These are phyloP conservation scores for Capromys pilorides DNA, from an alignment of 2,797 vertebrate species.

Conservation along the genomic window DNA sequence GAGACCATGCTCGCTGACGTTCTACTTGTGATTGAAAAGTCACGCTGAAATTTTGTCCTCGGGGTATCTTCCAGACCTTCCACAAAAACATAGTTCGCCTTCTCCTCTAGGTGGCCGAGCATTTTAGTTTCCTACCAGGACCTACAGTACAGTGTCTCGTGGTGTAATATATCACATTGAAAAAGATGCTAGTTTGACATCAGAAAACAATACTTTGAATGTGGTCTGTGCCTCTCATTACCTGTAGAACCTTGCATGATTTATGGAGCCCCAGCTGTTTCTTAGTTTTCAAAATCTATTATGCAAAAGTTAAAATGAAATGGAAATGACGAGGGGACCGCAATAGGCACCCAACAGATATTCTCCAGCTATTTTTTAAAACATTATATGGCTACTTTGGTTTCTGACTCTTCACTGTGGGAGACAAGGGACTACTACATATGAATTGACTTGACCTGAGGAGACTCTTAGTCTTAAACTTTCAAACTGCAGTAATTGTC, in stretches of 20 bases:
- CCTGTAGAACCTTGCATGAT: not conserved
- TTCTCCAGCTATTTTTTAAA: not conserved
- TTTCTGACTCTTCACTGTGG: not conserved
- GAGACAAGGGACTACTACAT: not conserved
- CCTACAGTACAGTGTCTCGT: not conserved
- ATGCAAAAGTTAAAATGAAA: not conserved
- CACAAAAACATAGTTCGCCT: not conserved
- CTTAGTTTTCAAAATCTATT: not conserved
- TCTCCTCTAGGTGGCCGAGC: not conserved
- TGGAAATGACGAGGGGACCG: not conserved
- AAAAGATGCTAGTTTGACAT: not conserved
- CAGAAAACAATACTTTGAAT: constrained; percentile 23
- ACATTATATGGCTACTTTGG: not conserved
- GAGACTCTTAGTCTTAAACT: not conserved
- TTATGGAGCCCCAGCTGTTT: not conserved
- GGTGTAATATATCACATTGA: not conserved
- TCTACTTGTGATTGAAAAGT: not conserved
- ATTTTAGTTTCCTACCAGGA: not conserved
- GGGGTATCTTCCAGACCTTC: not conserved
- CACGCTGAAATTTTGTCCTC: not conserved
- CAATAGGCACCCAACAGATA: not conserved
- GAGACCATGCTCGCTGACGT: not conserved
- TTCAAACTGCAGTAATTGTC: not conserved
- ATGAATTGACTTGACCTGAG: not conserved
- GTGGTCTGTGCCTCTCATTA: not conserved